Percentiles rank a stretch among this genome's conserved stretches.
Evolutionary conservation across 2,888 invertebrate species (phyloP).

Genomic region (Embidobia sp.): DNA sequence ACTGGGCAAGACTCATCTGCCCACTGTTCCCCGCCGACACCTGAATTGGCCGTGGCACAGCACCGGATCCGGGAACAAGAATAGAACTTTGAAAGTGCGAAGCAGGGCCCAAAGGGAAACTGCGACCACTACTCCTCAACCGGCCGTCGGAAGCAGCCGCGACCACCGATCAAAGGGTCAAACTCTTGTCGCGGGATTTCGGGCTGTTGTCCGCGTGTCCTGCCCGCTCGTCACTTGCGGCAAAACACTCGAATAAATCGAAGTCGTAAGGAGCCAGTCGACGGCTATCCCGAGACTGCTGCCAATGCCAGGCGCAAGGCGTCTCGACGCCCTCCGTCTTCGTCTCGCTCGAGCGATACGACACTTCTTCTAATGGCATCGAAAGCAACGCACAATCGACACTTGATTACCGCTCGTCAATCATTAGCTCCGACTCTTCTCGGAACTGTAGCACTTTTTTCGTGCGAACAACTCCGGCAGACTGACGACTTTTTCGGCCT

Average conservation of each 20-base stretch:
- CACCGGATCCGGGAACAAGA: conserved; percentile 73
- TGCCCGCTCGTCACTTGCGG: conserved; percentile 74
- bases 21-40: conserved; percentile 45
- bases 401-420: conserved; percentile 53
- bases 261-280: conserved; percentile 80
- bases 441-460: conserved; percentile 4
- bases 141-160: no score
- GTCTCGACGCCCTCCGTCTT: conserved; percentile 76
- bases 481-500: background rate
- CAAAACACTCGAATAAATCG: conserved; percentile 79
- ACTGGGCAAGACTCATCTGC: no score
- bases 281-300: conserved; percentile 82
- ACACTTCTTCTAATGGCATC: conserved; percentile 64
- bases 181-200: no score
- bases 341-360: conserved; percentile 62
- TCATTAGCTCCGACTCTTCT: conserved; percentile 27
- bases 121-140: no score
- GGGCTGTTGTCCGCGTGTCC: no score
- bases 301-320: conserved; percentile 79
- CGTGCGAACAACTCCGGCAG: background rate
- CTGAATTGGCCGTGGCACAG: conserved; percentile 80
- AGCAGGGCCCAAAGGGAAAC: no score
- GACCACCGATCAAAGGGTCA: no score
- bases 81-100: conserved; percentile 64
- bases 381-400: conserved; percentile 57